Percentiles rank a stretch among this genome's conserved stretches.
phyloP scores from a whole-genome alignment of 92 coral and sea anemone genomes.

The Parazoanthus swiftii region DNA sequence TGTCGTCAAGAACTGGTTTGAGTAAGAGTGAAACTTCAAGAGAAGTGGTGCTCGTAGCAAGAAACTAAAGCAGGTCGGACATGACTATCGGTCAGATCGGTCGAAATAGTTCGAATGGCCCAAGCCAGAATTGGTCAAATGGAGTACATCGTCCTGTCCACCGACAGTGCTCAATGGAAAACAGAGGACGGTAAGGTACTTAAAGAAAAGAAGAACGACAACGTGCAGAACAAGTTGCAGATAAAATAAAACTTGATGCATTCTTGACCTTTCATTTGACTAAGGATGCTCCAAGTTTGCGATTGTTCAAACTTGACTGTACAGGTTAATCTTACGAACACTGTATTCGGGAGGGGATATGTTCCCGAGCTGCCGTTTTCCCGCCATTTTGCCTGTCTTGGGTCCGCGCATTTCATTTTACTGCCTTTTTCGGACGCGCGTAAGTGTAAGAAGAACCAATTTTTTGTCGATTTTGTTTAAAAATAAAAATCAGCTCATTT shows the following conservation, averaged over 20 bases:
- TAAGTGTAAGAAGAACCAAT: no score
- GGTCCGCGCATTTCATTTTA: no score
- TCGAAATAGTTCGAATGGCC: constrained; percentile 19
- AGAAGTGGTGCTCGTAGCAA: neutral
- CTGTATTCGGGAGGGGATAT: constrained; percentile 1
- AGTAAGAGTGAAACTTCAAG: no score
- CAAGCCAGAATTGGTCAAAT: neutral
- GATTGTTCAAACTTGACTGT: neutral
- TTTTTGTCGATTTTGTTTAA: no score
- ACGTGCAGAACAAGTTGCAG: neutral
- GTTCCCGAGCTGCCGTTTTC: neutral
- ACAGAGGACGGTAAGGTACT: neutral
- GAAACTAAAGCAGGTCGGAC: constrained; percentile 5
- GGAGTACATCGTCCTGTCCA: constrained; percentile 4
- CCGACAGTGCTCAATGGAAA: constrained; percentile 5
- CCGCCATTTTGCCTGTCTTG: no score
- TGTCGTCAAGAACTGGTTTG: constrained; percentile 1
- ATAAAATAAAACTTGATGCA: neutral
- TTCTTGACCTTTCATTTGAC: neutral
- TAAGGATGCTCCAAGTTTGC: neutral
- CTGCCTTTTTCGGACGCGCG: neutral
- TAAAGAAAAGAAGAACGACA: neutral
- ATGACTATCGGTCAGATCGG: constrained; percentile 3
- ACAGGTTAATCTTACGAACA: neutral
- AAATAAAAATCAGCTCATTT: no score